Percentiles rank a stretch among this genome's conserved stretches.
Evolutionary conservation across 2,113 vertebrate genomes (phyloP).

Genomic region (Sylvietta virens): DNA sequence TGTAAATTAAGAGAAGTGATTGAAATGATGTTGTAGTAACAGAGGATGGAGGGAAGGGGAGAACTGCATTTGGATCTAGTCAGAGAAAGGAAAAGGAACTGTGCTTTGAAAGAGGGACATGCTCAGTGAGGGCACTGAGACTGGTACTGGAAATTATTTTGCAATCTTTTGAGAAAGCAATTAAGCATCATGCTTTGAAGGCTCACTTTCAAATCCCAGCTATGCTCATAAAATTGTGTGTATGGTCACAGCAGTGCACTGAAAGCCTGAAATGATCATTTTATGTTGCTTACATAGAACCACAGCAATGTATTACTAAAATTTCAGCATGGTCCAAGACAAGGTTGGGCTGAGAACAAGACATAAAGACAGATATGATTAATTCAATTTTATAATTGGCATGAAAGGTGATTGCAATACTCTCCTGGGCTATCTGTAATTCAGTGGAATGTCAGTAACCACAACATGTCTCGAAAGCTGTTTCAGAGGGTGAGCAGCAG

Average conservation of each 20-base stretch:
- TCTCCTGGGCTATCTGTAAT: not conserved
- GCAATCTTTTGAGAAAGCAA: slow-evolving; percentile 5
- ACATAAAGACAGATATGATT: not conserved
- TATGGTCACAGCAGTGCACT: not conserved
- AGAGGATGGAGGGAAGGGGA: not conserved
- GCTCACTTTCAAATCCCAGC: not conserved
- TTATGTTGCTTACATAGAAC: not conserved
- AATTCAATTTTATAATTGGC: not conserved
- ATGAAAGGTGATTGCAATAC: not conserved
- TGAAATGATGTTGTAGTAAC: not conserved
- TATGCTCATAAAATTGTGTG: not conserved
- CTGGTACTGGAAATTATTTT: not conserved
- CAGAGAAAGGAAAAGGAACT: not conserved
- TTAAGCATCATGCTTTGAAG: slow-evolving; percentile 2
- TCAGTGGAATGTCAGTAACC: not conserved
- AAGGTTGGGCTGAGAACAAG: not conserved
- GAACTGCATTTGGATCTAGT: not conserved
- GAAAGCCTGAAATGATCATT: not conserved
- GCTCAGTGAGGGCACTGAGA: not conserved
- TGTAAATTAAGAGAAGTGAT: slow-evolving; percentile 19
- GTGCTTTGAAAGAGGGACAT: not conserved
- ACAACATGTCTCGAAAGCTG: accelerated
- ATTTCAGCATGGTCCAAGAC: not conserved
- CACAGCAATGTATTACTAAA: not conserved
- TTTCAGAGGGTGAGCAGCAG: not conserved